A percentile compares a stretch with the other conserved stretches of the same genome.
phyloP scores from a whole-genome alignment of 2,113 vertebrate species.

The Oceanodroma tethys region DNA sequence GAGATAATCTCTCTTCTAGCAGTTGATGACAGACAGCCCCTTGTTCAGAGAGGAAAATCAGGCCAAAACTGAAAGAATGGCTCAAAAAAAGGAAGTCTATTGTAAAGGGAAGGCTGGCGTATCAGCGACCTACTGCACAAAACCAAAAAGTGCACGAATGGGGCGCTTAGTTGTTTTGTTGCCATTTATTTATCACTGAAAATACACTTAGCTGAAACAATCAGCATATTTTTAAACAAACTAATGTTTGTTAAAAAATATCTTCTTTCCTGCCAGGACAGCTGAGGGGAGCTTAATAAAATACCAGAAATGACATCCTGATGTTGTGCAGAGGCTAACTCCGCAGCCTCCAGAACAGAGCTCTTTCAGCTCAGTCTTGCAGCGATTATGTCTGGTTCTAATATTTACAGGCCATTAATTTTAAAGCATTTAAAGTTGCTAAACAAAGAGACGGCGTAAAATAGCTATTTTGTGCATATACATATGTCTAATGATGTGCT shows the following conservation, averaged over 20 bases:
- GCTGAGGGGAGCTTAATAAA: not conserved
- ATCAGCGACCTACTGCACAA: accelerated
- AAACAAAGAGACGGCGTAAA: not conserved
- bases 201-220: not conserved
- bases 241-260: not conserved
- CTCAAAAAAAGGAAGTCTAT: not conserved
- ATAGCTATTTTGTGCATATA: accelerated
- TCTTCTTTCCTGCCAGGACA: not conserved
- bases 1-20: not conserved
- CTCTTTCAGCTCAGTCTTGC: not conserved
- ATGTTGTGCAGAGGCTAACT: not conserved
- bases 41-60: not conserved
- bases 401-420: not conserved
- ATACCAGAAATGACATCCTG: not conserved
- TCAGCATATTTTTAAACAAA: not conserved
- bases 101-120: not conserved
- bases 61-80: not conserved
- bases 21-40: not conserved
- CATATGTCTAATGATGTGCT: accelerated
- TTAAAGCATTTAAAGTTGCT: not conserved
- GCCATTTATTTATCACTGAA: not conserved
- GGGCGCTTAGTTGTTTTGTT: not conserved
- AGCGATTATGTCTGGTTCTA: not conserved
- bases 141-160: accelerated
- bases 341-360: not conserved